Percentiles rank a stretch among this genome's conserved stretches.
Conservation (phyloP, 2,113 vertebrate species). For the Phylloscopus trochiloides region DNA sequence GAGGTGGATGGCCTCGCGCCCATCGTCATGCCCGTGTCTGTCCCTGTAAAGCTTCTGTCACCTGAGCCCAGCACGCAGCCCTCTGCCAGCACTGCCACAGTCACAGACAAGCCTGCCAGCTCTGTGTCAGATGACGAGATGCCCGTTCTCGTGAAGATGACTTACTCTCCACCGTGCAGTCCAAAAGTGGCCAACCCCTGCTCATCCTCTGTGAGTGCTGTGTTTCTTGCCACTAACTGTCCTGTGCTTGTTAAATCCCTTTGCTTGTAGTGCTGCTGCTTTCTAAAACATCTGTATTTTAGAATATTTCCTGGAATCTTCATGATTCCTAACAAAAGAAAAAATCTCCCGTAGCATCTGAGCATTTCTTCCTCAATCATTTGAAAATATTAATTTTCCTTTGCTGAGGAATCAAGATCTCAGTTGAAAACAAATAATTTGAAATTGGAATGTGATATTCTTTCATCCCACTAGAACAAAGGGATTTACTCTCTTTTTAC, state of each 20-base stretch:
- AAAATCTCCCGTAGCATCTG: background rate
- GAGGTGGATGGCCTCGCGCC: constrained; percentile 79
- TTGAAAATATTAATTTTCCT: background rate
- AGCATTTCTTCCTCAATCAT: background rate
- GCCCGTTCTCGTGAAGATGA: constrained; percentile 85
- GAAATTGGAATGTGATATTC: background rate
- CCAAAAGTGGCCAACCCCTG: constrained; percentile 76
- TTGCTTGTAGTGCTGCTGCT: constrained; percentile 65
- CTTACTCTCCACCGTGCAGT: constrained; percentile 78
- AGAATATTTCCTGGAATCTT: background rate
- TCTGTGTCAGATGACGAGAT: constrained; percentile 83
- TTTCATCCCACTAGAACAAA: constrained; percentile 48
- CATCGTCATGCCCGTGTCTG: constrained; percentile 90
- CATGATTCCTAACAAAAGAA: background rate
- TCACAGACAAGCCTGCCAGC: constrained; percentile 79
- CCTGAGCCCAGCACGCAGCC: constrained; percentile 77
- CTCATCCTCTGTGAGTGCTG: constrained; percentile 85
- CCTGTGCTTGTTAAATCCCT: constrained; percentile 72
- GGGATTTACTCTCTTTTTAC: constrained; percentile 63
- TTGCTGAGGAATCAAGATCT: background rate
- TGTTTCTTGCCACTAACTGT: constrained; percentile 67
- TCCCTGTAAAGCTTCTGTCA: constrained; percentile 85
- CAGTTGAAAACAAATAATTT: background rate
- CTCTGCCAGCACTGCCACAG: constrained; percentile 71
- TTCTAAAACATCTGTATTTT: background rate